phyloP scores from a whole-genome alignment of 2,797 vertebrate species.

The Amblyopsis hoosieri region DNA sequence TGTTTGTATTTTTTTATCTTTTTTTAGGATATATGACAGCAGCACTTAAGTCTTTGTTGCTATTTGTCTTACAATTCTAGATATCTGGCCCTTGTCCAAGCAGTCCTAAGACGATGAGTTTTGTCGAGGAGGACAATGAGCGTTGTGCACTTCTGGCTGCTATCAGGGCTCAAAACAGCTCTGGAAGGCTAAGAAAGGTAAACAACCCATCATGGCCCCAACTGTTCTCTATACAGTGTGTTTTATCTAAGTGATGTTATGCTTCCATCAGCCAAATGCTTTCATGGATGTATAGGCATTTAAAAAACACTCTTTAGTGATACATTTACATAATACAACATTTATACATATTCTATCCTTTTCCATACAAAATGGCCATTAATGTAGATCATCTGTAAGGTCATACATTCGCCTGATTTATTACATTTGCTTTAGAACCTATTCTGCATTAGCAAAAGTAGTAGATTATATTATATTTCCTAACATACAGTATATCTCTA shows the following conservation, averaged over 20 bases:
- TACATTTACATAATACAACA: background rate
- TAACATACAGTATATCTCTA: background rate
- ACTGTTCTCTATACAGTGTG: background rate
- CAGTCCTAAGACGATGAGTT: constrained; percentile 59
- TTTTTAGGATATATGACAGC: no score
- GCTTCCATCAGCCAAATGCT: background rate
- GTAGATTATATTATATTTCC: background rate
- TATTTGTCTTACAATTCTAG: constrained; percentile 63
- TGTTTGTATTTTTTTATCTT: no score
- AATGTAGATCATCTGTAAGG: background rate
- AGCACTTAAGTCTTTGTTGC: background rate
- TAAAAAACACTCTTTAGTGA: background rate
- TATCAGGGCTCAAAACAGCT: constrained; percentile 83
- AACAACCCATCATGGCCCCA: constrained; percentile 16
- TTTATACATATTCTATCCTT: background rate
- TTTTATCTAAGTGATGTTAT: background rate
- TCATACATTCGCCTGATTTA: background rate
- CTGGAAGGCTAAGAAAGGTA: constrained; percentile 85
- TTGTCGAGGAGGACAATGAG: constrained; percentile 80
- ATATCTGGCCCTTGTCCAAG: constrained; percentile 64
- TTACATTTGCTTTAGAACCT: no score
- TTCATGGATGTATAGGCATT: background rate
- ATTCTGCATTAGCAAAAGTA: background rate
- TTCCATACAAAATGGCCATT: background rate
- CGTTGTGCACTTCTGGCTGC: constrained; percentile 87